These are phyloP conservation scores for Laupala kohalensis DNA, from an alignment of 1,140 invertebrate genomes.

Conservation along the genomic window DNA sequence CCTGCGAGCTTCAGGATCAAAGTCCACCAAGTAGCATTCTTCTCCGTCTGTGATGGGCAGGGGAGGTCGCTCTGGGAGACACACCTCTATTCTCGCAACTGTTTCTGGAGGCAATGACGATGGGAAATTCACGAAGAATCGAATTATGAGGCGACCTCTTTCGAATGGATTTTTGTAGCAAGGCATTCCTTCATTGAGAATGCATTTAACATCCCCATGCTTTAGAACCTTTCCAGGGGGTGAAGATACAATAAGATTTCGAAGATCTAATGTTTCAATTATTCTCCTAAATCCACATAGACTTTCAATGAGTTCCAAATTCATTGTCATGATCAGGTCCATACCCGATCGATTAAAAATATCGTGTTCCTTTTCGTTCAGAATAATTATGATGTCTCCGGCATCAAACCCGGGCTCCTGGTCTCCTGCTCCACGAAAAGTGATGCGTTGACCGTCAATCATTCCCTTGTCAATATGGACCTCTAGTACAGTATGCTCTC, in stretches of 20 bases:
- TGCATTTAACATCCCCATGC: conserved; percentile 41
- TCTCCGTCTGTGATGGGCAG: conserved; percentile 69
- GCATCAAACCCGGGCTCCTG: neutral
- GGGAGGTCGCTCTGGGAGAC: conserved; percentile 41
- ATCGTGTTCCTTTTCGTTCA: neutral
- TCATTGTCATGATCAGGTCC: neutral
- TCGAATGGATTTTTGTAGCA: conserved; percentile 46
- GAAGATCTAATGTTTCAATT: conserved; percentile 48
- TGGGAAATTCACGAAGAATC: conserved; percentile 46
- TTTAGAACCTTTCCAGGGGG: conserved; percentile 49
- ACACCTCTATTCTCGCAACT: conserved; percentile 32
- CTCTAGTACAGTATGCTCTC: neutral
- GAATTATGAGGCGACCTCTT: conserved; percentile 45
- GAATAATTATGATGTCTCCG: neutral
- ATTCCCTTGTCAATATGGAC: neutral
- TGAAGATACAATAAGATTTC: conserved; percentile 37
- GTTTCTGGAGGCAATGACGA: conserved; percentile 29
- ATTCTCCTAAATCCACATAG: conserved; percentile 19
- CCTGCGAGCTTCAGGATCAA: conserved; percentile 42
- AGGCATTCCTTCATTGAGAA: conserved; percentile 55
- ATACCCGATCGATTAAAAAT: neutral
- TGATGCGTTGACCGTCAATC: neutral
- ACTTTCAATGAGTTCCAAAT: neutral
- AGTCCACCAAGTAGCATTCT: conserved; percentile 53
- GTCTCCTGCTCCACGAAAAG: neutral